Conservation (phyloP, 2,888 invertebrate genomes). For the Cataglyphis altisquamis region DNA sequence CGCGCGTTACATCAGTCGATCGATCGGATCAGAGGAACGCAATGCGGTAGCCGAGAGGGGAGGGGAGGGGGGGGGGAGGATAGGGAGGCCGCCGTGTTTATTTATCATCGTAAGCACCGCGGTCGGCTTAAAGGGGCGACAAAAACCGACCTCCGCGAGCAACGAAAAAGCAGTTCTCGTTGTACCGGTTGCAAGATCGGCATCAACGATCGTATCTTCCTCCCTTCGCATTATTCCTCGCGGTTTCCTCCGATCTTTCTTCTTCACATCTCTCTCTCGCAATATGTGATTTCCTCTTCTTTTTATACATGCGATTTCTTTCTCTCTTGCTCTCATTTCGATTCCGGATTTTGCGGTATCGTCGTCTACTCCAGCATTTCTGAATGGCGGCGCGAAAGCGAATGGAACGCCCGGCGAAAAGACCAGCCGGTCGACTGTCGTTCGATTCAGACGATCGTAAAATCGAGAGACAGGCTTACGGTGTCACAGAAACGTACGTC, state of each 20-base stretch:
- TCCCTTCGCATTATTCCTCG: constrained; percentile 48
- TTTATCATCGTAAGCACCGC: constrained; percentile 65
- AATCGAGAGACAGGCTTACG: constrained; percentile 56
- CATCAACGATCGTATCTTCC: constrained; percentile 73
- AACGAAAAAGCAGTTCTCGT: constrained; percentile 74
- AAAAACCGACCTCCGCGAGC: constrained; percentile 71
- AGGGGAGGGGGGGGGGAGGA: not conserved
- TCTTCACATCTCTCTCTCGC: constrained; percentile 36
- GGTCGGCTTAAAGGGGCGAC: constrained; percentile 67
- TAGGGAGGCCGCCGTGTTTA: constrained; percentile 64
- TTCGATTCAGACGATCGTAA: constrained; percentile 61
- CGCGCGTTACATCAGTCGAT: constrained; percentile 58
- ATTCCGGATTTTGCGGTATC: constrained; percentile 63
- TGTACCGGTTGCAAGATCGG: constrained; percentile 70
- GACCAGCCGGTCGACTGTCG: constrained; percentile 44
- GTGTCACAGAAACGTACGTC: constrained; percentile 61
- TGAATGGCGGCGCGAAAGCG: constrained; percentile 81
- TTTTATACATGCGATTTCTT: constrained; percentile 8
- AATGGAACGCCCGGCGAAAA: constrained; percentile 74
- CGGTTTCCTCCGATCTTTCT: constrained; percentile 9
- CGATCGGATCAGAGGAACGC: constrained; percentile 60
- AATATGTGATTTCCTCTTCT: not conserved
- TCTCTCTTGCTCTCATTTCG: constrained; percentile 40
- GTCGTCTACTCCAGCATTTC: constrained; percentile 63
- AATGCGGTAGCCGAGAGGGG: not conserved